Evolutionary conservation across 35 echinoderm and acorn worm species (phyloP).

Genomic region (Stichopus chloronotus): DNA sequence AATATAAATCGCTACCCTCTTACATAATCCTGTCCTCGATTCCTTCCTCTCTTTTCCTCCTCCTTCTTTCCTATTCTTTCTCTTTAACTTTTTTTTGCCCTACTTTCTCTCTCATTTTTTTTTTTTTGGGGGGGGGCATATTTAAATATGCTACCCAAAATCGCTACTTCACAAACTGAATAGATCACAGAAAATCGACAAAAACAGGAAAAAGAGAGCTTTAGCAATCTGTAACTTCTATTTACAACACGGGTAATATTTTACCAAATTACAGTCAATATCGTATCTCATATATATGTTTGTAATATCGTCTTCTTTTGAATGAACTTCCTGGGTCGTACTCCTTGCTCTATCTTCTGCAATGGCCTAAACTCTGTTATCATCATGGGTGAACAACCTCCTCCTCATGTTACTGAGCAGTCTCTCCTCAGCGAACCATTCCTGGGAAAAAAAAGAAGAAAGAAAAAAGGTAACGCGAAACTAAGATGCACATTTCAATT

Average conservation of each 20-base stretch:
- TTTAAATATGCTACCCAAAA: no score
- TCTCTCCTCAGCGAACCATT: constrained; percentile 25
- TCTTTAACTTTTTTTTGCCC: no score
- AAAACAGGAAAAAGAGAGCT: neutral
- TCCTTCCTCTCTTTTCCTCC: no score
- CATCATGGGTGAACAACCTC: neutral
- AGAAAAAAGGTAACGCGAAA: neutral
- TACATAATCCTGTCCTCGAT: no score
- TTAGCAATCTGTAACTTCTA: neutral
- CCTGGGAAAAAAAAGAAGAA: neutral
- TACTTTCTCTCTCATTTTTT: neutral
- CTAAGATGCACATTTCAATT: neutral
- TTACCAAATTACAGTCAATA: neutral
- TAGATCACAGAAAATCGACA: neutral
- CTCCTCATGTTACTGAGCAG: neutral
- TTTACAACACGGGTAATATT: neutral
- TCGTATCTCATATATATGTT: no score
- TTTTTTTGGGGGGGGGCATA: no score
- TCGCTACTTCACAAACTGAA: neutral
- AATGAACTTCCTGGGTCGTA: no score
- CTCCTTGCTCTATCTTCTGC: no score
- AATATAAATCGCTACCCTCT: no score
- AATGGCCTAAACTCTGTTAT: no score
- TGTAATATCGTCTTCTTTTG: no score
- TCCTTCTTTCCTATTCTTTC: no score